Evolutionary conservation across 1,140 invertebrate species (phyloP).

Genomic region (Philotrypesis tridentata): DNA sequence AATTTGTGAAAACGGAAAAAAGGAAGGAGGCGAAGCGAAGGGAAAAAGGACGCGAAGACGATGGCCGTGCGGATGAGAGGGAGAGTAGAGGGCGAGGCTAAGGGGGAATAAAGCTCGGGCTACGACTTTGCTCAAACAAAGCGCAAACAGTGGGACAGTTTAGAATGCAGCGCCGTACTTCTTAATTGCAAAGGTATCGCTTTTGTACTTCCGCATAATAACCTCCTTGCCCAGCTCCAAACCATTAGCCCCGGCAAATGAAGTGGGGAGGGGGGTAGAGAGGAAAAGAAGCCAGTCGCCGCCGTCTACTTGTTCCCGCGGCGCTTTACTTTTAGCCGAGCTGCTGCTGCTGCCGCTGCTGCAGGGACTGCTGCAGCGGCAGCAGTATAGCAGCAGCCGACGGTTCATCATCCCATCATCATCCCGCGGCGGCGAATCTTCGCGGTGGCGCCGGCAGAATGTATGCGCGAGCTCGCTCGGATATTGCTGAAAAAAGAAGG

Average conservation of each 20-base stretch:
- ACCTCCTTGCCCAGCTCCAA: slow-evolving; percentile 57
- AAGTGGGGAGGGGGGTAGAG: slow-evolving; percentile 48
- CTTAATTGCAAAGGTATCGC: slow-evolving; percentile 65
- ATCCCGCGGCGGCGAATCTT: slow-evolving; percentile 32
- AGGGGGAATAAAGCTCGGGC: not conserved
- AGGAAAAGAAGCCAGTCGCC: not conserved
- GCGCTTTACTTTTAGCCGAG: slow-evolving; percentile 40
- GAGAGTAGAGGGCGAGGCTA: not conserved
- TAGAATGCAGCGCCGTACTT: slow-evolving; percentile 55
- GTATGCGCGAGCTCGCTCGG: slow-evolving; percentile 29
- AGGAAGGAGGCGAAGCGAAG: slow-evolving; percentile 20
- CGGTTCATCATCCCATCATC: slow-evolving; percentile 50
- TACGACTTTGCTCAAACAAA: slow-evolving; percentile 57
- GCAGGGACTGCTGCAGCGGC: slow-evolving; percentile 6
- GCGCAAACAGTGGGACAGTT: slow-evolving; percentile 50
- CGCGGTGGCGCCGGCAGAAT: slow-evolving; percentile 44
- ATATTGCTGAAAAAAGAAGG: slow-evolving; percentile 24
- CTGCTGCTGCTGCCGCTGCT: too few relatives aligned
- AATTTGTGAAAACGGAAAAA: slow-evolving; percentile 30
- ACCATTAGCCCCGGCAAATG: slow-evolving; percentile 64
- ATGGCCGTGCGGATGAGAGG: too few relatives aligned
- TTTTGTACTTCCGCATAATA: slow-evolving; percentile 69
- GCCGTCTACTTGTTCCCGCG: slow-evolving; percentile 6
- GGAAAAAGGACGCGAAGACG: slow-evolving; percentile 31
- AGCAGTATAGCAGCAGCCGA: too few relatives aligned